These are phyloP conservation scores for Dynastes hyllus DNA, from an alignment of 2,888 invertebrate genomes.

Conservation along the genomic window DNA sequence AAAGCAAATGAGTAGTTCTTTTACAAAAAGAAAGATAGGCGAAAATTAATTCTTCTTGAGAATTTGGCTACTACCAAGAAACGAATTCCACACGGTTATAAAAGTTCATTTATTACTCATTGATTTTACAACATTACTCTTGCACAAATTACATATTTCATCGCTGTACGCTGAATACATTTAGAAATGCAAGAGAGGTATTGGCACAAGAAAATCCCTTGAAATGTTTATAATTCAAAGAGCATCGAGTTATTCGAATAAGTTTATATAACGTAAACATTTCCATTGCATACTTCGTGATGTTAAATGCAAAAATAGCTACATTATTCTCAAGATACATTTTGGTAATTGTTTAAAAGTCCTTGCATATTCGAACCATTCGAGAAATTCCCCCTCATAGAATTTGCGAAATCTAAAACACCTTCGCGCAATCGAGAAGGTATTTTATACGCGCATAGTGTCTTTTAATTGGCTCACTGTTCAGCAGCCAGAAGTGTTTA, in stretches of 20 bases:
- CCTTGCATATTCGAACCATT: not conserved
- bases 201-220: not conserved
- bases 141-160: too few species aligned
- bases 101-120: too few species aligned
- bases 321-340: not conserved
- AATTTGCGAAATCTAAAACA: conserved; percentile 7
- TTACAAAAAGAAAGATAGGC: too few species aligned
- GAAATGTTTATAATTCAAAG: too few species aligned
- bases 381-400: not conserved
- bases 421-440: conserved; percentile 17
- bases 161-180: too few species aligned
- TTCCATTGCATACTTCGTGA: not conserved
- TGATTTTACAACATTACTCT: too few species aligned
- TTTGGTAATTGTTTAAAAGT: conserved; percentile 1
- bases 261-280: not conserved
- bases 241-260: not conserved
- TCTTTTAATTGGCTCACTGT: conserved; percentile 39
- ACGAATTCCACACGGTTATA: too few species aligned
- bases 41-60: too few species aligned
- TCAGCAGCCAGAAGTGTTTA: conserved; percentile 42
- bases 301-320: not conserved
- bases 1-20: not conserved
- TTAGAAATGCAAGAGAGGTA: too few species aligned
- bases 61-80: too few species aligned
- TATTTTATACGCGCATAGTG: conserved; percentile 9